Conservation (phyloP, 2,797 vertebrate species). For the Cichlasoma orientale region DNA sequence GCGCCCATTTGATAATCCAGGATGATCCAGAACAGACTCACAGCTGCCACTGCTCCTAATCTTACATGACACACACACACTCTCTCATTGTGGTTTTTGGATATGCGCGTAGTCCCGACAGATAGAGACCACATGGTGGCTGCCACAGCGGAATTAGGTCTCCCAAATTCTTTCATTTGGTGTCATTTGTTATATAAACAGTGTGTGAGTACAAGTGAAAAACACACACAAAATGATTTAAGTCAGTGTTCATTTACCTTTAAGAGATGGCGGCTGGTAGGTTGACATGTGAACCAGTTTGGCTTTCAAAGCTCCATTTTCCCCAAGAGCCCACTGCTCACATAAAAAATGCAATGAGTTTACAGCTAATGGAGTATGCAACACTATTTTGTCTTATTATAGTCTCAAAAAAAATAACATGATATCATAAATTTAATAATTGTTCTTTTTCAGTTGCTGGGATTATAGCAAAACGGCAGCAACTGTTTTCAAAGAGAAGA, state of each 20-base stretch:
- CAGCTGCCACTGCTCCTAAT: slow-evolving; percentile 77
- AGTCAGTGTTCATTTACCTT: slow-evolving; percentile 79
- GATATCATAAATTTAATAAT: background rate
- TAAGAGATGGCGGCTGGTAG: slow-evolving; percentile 92
- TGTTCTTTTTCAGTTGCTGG: background rate
- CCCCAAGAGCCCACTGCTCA: slow-evolving; percentile 85
- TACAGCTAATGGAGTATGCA: background rate
- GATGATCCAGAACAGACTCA: slow-evolving; percentile 75
- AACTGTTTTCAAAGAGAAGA: background rate
- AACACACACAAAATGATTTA: background rate
- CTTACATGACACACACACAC: slow-evolving; percentile 44
- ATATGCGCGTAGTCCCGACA: slow-evolving; percentile 37
- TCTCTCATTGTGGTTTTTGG: slow-evolving; percentile 38
- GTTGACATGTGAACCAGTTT: slow-evolving; percentile 85
- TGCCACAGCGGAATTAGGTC: slow-evolving; percentile 24
- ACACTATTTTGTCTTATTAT: background rate
- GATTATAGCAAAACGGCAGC: background rate
- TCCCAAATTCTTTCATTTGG: slow-evolving; percentile 18
- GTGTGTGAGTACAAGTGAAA: background rate
- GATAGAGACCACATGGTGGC: slow-evolving; percentile 45
- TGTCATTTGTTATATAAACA: slow-evolving; percentile 15
- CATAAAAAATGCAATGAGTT: background rate
- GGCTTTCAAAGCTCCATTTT: slow-evolving; percentile 86
- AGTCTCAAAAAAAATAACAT: background rate
- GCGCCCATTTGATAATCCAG: slow-evolving; percentile 70